phyloP scores from a whole-genome alignment of 2,888 invertebrate species.

The Agonopterix alstromeriana region DNA sequence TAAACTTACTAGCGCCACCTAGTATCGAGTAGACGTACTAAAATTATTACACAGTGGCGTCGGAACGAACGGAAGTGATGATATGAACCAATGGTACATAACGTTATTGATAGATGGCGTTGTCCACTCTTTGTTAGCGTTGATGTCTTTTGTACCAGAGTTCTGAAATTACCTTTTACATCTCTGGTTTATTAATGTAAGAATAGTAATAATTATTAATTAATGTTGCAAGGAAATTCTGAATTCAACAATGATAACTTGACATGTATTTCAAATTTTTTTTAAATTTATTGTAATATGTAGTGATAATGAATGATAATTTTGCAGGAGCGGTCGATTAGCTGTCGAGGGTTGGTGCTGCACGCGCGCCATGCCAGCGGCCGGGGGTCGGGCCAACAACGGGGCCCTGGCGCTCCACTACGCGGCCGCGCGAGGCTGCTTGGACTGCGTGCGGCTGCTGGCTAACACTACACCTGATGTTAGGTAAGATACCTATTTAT shows the following conservation, averaged over 20 bases:
- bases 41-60: neutral
- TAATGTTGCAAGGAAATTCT: too few relatives aligned
- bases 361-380: slow-evolving; percentile 59
- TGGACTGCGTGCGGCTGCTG: slow-evolving; percentile 89
- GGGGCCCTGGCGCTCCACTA: slow-evolving; percentile 91
- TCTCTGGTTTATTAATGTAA: neutral
- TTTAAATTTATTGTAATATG: too few relatives aligned
- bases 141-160: slow-evolving; percentile 42
- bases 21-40: slow-evolving; percentile 18
- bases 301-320: too few relatives aligned
- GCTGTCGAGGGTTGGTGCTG: slow-evolving; percentile 72
- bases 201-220: neutral
- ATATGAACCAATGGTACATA: neutral
- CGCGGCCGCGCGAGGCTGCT: slow-evolving; percentile 90
- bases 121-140: slow-evolving; percentile 27
- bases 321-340: slow-evolving; percentile 61
- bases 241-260: too few relatives aligned
- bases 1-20: slow-evolving; percentile 6
- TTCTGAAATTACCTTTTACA: neutral
- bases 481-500: slow-evolving; percentile 72
- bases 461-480: slow-evolving; percentile 87
- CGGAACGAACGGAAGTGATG: too few relatives aligned
- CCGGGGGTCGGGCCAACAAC: slow-evolving; percentile 71
- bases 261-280: too few relatives aligned
- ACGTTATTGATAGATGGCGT: slow-evolving; percentile 28